A percentile compares a stretch with the other conserved stretches of the same genome.
Conservation (phyloP, 35 echinoderm and acorn worm species). For the Apostichopus californicus region DNA sequence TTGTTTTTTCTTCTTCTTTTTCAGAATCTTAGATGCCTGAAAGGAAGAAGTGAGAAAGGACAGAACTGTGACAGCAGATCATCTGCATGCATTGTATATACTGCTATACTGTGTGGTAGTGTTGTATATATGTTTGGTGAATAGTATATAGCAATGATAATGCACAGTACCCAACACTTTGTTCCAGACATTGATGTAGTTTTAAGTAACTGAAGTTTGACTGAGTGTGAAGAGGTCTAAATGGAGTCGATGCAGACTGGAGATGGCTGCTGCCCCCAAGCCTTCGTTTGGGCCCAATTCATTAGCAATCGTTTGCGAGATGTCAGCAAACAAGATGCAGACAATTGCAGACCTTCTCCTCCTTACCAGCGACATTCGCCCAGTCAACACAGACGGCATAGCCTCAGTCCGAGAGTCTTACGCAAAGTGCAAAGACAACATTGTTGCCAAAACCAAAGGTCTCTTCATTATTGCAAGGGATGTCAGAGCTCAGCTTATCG, state of each 20-base stretch:
- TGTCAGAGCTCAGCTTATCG: slow-evolving; percentile 76
- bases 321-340: slow-evolving; percentile 92
- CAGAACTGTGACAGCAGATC: no score
- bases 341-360: slow-evolving; percentile 90
- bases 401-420: slow-evolving; percentile 85
- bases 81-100: no score
- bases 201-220: slow-evolving; percentile 34
- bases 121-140: no score
- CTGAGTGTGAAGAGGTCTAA: slow-evolving; percentile 41
- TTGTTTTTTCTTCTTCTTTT: no score
- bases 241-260: slow-evolving; percentile 54
- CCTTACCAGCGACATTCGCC: slow-evolving; percentile 89
- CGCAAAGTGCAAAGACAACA: slow-evolving; percentile 95
- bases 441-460: slow-evolving; percentile 95
- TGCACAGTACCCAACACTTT: background rate
- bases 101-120: no score
- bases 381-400: slow-evolving; percentile 93
- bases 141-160: no score
- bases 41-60: no score
- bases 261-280: slow-evolving; percentile 86
- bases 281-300: slow-evolving; percentile 82
- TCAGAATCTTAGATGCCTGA: no score
- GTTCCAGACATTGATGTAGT: background rate
- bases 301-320: slow-evolving; percentile 83
- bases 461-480: slow-evolving; percentile 87